These are phyloP conservation scores for Hipposideros larvatus DNA, from an alignment of 2,797 vertebrate species.

Conservation along the genomic window DNA sequence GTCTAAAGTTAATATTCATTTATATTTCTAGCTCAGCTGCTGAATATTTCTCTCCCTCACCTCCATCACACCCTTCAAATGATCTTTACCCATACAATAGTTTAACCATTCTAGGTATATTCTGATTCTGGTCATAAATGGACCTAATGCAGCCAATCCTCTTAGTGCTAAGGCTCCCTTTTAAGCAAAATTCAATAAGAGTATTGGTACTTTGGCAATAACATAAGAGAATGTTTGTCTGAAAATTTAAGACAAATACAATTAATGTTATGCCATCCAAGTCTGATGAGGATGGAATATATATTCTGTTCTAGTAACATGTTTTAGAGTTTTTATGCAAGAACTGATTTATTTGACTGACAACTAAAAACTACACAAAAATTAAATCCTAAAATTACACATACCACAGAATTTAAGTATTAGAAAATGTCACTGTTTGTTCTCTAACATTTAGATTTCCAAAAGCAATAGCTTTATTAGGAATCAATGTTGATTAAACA, in stretches of 20 bases:
- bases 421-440: background rate
- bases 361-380: background rate
- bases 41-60: background rate
- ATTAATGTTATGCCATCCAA: conserved; percentile 2
- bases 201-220: background rate
- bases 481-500: conserved; percentile 7
- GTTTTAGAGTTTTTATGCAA: background rate
- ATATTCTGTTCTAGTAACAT: background rate
- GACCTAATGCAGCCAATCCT: background rate
- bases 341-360: conserved; percentile 1
- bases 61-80: background rate
- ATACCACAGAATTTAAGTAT: background rate
- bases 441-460: background rate
- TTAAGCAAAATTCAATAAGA: background rate
- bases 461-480: conserved; percentile 13
- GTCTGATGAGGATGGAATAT: background rate
- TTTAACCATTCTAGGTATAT: background rate
- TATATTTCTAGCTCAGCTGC: background rate
- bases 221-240: background rate
- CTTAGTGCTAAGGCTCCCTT: background rate
- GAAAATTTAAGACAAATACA: conserved; percentile 11
- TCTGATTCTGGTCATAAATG: background rate
- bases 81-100: background rate
- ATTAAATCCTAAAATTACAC: background rate
- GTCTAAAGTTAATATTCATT: background rate